phyloP scores from a whole-genome alignment of 2,797 vertebrate species.

The Macrochelys suwanniensis region DNA sequence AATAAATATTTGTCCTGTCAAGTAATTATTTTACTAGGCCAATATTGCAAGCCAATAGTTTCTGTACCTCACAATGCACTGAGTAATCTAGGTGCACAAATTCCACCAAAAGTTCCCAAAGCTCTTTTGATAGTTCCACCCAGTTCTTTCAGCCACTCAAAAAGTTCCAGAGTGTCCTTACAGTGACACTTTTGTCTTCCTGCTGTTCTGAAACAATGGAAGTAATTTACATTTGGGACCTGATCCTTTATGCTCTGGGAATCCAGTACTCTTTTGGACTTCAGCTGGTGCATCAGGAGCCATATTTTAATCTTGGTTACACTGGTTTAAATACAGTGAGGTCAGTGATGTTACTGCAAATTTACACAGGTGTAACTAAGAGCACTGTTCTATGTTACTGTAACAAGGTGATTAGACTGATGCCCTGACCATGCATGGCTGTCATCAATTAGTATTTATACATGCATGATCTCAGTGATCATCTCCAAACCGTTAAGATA shows the following conservation, averaged over 20 bases:
- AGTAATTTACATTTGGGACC: background rate
- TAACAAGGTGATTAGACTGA: background rate
- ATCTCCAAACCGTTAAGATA: background rate
- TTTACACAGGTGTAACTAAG: too few species aligned
- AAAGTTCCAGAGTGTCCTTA: background rate
- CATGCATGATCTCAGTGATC: background rate
- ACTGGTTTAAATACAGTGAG: background rate
- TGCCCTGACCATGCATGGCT: background rate
- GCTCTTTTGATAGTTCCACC: background rate
- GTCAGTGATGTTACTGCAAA: background rate
- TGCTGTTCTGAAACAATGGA: constrained; percentile 7
- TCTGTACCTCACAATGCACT: background rate
- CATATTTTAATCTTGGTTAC: background rate
- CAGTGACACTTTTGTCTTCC: background rate
- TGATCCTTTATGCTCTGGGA: constrained; percentile 20
- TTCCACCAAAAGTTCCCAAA: background rate
- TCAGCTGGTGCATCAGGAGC: background rate
- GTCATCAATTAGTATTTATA: background rate
- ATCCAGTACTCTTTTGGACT: background rate
- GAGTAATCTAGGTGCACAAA: background rate
- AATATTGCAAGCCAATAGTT: background rate
- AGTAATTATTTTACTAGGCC: constrained; percentile 1
- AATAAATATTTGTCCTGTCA: constrained; percentile 28
- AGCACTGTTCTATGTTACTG: background rate
- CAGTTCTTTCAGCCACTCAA: background rate